phyloP scores from a whole-genome alignment of 1,140 invertebrate genomes.

The Formica exsecta region DNA sequence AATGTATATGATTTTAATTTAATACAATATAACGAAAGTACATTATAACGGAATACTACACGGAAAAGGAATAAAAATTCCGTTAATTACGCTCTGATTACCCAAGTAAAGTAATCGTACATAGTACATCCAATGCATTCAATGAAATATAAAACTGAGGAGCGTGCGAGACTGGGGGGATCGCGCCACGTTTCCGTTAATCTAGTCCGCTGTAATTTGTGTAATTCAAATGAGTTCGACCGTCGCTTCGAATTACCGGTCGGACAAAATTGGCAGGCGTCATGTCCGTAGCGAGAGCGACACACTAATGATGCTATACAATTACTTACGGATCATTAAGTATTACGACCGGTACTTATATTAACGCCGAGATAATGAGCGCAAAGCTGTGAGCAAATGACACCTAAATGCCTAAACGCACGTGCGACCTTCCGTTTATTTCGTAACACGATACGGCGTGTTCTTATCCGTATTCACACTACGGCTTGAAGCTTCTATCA shows the following conservation, averaged over 20 bases:
- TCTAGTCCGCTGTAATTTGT: constrained; percentile 18
- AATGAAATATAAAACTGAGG: constrained; percentile 46
- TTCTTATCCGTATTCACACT: constrained; percentile 32
- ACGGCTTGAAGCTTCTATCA: not conserved
- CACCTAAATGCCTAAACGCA: constrained; percentile 67
- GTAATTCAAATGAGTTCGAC: constrained; percentile 52
- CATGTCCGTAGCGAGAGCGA: constrained; percentile 74
- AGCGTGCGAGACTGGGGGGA: too few relatives aligned
- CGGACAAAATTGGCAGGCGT: constrained; percentile 72
- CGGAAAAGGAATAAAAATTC: not conserved
- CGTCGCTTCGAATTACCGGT: constrained; percentile 70
- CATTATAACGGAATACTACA: not conserved
- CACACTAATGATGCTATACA: constrained; percentile 77
- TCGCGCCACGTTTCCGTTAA: constrained; percentile 65
- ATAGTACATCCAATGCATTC: not conserved
- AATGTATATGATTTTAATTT: not conserved
- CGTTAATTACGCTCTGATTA: not conserved
- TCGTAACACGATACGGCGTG: constrained; percentile 65
- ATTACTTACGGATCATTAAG: constrained; percentile 76
- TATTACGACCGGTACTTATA: constrained; percentile 73
- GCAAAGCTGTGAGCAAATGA: constrained; percentile 64
- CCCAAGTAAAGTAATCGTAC: not conserved
- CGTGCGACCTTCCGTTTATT: constrained; percentile 55
- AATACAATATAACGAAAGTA: not conserved
- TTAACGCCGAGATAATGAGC: constrained; percentile 78